A percentile compares a stretch with the other conserved stretches of the same genome.
These are phyloP conservation scores for Piprites chloris DNA, from an alignment of 2,113 vertebrate species.

Conservation along the genomic window DNA sequence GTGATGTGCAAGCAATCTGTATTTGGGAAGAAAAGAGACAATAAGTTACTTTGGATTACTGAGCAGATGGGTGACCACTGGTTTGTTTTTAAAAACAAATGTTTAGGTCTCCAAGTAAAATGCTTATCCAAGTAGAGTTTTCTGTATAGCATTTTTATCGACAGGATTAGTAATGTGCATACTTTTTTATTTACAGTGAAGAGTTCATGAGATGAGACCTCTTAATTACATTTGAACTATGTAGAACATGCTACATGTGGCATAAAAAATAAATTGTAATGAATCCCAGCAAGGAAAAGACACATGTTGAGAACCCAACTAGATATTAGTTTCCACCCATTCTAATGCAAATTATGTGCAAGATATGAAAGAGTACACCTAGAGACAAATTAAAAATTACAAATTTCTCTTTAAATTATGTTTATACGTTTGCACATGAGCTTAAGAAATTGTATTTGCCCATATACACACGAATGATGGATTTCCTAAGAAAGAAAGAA, in stretches of 20 bases:
- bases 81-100: not conserved
- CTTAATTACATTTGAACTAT: not conserved
- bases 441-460: not conserved
- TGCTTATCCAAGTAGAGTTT: not conserved
- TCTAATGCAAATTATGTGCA: not conserved
- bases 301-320: not conserved
- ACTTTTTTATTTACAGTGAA: not conserved
- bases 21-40: not conserved
- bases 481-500: not conserved
- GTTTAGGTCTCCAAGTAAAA: not conserved
- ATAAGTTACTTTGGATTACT: not conserved
- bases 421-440: not conserved
- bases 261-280: not conserved
- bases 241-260: not conserved
- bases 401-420: not conserved
- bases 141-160: not conserved
- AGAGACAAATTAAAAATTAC: not conserved
- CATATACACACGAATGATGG: not conserved
- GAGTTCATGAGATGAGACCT: not conserved
- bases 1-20: not conserved
- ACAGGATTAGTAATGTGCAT: not conserved
- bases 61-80: not conserved
- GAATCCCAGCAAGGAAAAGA: not conserved
- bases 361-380: not conserved
- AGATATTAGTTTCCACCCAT: not conserved